Conservation (phyloP, 2,113 vertebrate species). For the Xiphorhynchus elegans region DNA sequence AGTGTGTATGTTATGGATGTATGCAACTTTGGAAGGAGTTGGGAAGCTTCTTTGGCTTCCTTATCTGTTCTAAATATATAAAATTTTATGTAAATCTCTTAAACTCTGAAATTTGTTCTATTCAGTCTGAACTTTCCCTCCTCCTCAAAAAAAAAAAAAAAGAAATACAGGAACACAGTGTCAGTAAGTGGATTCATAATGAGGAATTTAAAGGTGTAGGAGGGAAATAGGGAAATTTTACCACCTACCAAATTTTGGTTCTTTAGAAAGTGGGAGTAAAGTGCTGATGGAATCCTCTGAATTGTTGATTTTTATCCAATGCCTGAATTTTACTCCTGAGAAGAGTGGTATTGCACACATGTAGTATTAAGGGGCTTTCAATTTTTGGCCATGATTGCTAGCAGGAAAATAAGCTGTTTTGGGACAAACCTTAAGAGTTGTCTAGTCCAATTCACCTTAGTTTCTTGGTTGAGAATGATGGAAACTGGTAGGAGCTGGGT, state of each 20-base stretch:
- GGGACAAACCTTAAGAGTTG: background rate
- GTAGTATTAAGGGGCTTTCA: background rate
- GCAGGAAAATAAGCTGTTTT: background rate
- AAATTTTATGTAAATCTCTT: background rate
- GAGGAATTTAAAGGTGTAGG: background rate
- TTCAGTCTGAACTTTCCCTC: background rate
- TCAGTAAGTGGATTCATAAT: background rate
- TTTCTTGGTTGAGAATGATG: background rate
- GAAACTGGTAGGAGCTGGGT: background rate
- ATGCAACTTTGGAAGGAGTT: background rate
- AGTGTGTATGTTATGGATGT: background rate
- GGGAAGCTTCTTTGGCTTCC: background rate
- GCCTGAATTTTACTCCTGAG: background rate
- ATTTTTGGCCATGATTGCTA: background rate
- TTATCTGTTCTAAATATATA: background rate
- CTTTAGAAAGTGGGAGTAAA: background rate
- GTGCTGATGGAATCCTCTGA: background rate
- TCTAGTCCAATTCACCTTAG: background rate
- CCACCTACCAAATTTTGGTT: background rate
- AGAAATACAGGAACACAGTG: background rate
- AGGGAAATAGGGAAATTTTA: background rate
- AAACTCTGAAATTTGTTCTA: background rate
- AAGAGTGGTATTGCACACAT: background rate
- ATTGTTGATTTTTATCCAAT: background rate
- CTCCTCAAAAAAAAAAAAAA: no score